Evolutionary conservation across 2,797 vertebrate genomes (phyloP), one percentile per base, ranked within the genome.

Genomic region (Molossus alvarezi): DNA sequence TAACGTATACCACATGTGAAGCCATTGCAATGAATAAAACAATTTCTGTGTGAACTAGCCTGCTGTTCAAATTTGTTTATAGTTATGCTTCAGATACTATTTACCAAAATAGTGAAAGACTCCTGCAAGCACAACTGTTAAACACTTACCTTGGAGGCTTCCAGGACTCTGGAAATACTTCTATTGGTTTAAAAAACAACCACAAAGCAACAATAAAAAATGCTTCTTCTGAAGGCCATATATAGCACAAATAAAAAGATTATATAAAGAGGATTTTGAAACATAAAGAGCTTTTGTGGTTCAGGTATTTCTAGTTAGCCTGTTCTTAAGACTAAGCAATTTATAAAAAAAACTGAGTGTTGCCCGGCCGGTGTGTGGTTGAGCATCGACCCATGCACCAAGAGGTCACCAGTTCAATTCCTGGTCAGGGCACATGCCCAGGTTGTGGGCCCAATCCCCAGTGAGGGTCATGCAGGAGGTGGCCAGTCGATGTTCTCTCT

Each of bases 31-130:
- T 75, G 12, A 93, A 27, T 67, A 90, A 82, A 91, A 77, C 29
- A 80, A 79, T 95, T 95, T 91, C 41, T 85, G 23, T 88, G 23
- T 75, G 88, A 95, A 57, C 48, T 67, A 95, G 9, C 72, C 87
- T 96, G 57, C 62, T 93, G 73, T 80, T 96, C 90, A 91, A 88
- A 95, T 93, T 79, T 97, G 75, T 93, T 94, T 86, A 82, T 92
- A 82, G 57, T 72, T 88, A 65, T 65, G 37, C 18, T 93, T 96
- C 58, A 91, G 73, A 79, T 92, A 95, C 81, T 87, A n/a, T 75
- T 96, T 90, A 82, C 53, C 17, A 94, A 88, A 97, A 90, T 92
- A 71, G 33, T 90, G 62, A 85, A 23, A 95, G 65, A 92, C 62
- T 96, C 25, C 64, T 93, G 62, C 17, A 93, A 94, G 72, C 48